Base-by-base conservation (phyloP, 2,113 vertebrate genomes). In the Pangasianodon hypophthalmus region DNA sequence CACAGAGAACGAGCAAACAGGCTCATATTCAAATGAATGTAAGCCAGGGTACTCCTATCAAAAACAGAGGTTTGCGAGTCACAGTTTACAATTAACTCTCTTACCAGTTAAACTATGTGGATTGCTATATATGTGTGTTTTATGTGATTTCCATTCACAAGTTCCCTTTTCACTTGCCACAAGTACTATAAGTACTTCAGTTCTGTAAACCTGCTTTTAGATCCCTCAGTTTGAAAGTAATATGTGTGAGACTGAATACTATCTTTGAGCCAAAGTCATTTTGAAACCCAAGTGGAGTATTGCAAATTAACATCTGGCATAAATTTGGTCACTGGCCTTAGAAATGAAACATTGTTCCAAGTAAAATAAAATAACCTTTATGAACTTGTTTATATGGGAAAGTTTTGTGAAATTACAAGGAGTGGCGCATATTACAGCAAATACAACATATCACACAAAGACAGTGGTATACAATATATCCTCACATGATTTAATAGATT, bases 1-100 rank as follows among this genome's bases (percentile, higher is more conserved):
- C 54, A 52, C 77, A 80, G 41, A 80, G 56, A 88, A 64, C 54
- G 32, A 88, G 60, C 44, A 62, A 81, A 81, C 19, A 88, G 44
- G 41, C 37, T 80, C 41, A 41, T 75, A 50, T 75, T 32, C 29
- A 52, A 54, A 73, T 69, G 62, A 86, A 37, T 48, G 2, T 37
- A 58, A 56, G 48, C 32, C 71, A 77, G 41, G 73, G 26, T 48
- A 62, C 56, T 64, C 64, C 86, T 60, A 50, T 86, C 19, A 54
- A 88, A 64, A 81, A 81, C 4, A 13, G 44, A 69, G 5, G 44
- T 50, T 60, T 81, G 24, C 4, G 32, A 71, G 19, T 21, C 32
- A 11, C 10, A 58, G 32, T 56, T 86, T 73, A 41, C 50, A 32
- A 18, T 56, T 24, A 87, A 24, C 29, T 52, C 29, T 69, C 67